A percentile compares a stretch with the other conserved stretches of the same genome.
phyloP scores from a whole-genome alignment of 2,113 vertebrate species.

The Notarius lentiginosus region DNA sequence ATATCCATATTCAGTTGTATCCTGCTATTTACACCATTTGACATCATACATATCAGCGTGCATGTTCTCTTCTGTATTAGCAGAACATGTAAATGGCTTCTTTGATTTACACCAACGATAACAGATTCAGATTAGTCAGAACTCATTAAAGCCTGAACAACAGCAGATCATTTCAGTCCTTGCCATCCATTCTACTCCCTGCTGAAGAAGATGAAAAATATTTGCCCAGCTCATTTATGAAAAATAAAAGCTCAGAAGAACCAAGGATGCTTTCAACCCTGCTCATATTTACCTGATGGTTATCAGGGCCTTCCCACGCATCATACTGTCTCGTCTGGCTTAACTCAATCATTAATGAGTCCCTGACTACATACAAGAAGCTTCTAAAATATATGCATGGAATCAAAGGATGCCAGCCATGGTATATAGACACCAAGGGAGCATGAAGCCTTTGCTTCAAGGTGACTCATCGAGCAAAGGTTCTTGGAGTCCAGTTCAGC shows the following conservation, averaged over 20 bases:
- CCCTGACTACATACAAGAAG: not conserved
- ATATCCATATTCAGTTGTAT: slow-evolving; percentile 30
- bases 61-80: slow-evolving; percentile 9
- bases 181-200: slow-evolving; percentile 37
- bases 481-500: not conserved
- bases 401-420: not conserved
- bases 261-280: slow-evolving; percentile 2
- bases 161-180: slow-evolving; percentile 43
- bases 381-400: not conserved
- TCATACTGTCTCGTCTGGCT: not conserved
- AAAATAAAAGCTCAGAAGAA: slow-evolving; percentile 40
- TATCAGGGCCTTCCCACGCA: not conserved
- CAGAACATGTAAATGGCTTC: slow-evolving; percentile 25
- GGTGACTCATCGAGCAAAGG: not conserved
- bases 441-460: not conserved
- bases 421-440: not conserved
- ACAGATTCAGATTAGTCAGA: slow-evolving; percentile 35
- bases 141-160: slow-evolving; percentile 53
- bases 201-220: slow-evolving; percentile 27
- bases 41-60: slow-evolving; percentile 32
- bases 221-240: slow-evolving; percentile 56
- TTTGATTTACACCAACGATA: slow-evolving; percentile 31
- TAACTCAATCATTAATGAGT: slow-evolving; percentile 22
- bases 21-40: slow-evolving; percentile 21
- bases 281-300: not conserved